phyloP scores from a whole-genome alignment of 2,888 invertebrate species.

The Pristionchus fissidentatus region DNA sequence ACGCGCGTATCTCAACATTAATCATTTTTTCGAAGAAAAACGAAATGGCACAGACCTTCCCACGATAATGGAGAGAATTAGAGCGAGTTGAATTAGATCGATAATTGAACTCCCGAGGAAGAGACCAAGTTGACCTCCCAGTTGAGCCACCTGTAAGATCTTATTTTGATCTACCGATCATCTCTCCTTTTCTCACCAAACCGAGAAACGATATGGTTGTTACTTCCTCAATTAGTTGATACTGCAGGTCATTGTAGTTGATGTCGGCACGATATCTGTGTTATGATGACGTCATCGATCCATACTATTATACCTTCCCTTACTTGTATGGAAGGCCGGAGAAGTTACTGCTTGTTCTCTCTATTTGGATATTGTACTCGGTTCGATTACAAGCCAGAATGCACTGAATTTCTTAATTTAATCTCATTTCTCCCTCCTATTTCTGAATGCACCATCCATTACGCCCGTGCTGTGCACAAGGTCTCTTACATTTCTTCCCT shows the following conservation, averaged over 20 bases:
- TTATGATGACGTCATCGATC: not conserved
- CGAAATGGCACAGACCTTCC: slow-evolving; percentile 29
- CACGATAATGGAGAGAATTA: slow-evolving; percentile 54
- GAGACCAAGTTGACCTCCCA: slow-evolving; percentile 51
- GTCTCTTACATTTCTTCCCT: no score
- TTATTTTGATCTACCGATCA: not conserved
- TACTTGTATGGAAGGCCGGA: slow-evolving; percentile 41
- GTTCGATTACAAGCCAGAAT: slow-evolving; percentile 42
- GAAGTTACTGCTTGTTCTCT: slow-evolving; percentile 24
- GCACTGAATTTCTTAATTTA: slow-evolving; percentile 15
- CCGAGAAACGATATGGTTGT: slow-evolving; percentile 55
- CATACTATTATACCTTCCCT: not conserved
- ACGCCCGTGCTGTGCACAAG: no score
- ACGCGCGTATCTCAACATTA: slow-evolving; percentile 7
- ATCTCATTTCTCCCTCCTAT: no score
- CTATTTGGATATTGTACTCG: slow-evolving; percentile 38
- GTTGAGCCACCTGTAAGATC: slow-evolving; percentile 3
- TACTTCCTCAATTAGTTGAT: slow-evolving; percentile 57
- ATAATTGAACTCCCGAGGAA: slow-evolving; percentile 57
- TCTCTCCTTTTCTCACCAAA: slow-evolving; percentile 46
- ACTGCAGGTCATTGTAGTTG: slow-evolving; percentile 59
- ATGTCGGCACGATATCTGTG: slow-evolving; percentile 55
- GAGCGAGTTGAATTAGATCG: slow-evolving; percentile 53
- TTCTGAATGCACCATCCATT: no score
- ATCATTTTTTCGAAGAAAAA: not conserved